These are phyloP conservation scores for Sitta carolinensis DNA, from an alignment of 2,797 vertebrate genomes.

Conservation along the genomic window DNA sequence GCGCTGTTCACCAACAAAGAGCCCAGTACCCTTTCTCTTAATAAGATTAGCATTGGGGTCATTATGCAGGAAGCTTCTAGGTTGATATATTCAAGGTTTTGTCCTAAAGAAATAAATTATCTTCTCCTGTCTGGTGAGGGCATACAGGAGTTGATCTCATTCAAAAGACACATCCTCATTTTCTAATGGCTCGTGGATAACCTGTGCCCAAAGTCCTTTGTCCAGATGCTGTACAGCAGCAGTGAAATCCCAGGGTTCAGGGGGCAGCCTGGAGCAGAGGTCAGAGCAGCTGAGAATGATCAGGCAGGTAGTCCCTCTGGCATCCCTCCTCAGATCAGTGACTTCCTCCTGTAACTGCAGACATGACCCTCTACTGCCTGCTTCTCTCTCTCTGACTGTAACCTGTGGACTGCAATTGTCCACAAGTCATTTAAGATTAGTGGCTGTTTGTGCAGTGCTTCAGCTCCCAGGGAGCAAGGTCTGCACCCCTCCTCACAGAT, in stretches of 20 bases:
- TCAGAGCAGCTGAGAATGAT: neutral
- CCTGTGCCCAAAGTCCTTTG: neutral
- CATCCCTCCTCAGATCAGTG: neutral
- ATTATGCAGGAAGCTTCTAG: conserved; percentile 40
- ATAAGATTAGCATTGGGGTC: conserved; percentile 67
- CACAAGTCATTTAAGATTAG: neutral
- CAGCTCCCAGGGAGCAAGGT: neutral
- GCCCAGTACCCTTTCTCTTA: conserved; percentile 61
- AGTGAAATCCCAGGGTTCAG: neutral
- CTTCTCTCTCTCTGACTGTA: neutral
- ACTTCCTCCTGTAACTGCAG: neutral
- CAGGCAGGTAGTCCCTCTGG: neutral
- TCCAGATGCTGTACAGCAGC: neutral
- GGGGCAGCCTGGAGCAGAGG: neutral
- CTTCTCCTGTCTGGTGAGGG: neutral
- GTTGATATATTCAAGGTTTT: conserved; percentile 56
- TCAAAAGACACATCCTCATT: neutral
- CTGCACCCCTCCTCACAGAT: accelerated
- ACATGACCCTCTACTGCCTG: neutral
- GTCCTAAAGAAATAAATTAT: conserved; percentile 61
- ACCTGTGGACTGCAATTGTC: neutral
- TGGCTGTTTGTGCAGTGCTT: neutral
- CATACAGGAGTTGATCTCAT: neutral
- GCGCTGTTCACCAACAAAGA: conserved; percentile 67
- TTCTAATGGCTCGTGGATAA: neutral